Evolutionary conservation across 2,797 vertebrate genomes (phyloP).

Genomic region (Alectoris magna): DNA sequence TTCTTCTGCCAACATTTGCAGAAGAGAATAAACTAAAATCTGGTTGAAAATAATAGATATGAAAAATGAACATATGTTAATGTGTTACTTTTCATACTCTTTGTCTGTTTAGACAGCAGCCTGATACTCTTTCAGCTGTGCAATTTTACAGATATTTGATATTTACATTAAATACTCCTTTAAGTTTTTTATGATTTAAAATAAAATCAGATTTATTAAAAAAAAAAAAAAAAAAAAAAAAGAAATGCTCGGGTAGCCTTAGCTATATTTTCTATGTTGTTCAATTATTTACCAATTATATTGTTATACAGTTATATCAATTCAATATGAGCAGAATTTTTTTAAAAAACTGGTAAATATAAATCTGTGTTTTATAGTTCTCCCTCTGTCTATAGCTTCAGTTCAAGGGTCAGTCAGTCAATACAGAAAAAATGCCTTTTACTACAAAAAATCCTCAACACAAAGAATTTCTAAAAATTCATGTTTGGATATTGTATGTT

Average conservation of each 20-base stretch:
- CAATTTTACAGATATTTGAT: background rate
- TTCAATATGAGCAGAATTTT: background rate
- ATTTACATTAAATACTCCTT: background rate
- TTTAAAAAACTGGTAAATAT: background rate
- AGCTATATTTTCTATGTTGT: background rate
- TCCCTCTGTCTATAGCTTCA: background rate
- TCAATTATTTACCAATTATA: too few species aligned
- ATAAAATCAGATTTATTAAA: background rate
- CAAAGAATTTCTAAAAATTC: background rate
- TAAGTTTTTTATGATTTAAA: background rate
- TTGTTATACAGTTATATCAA: too few species aligned
- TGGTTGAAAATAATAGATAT: background rate
- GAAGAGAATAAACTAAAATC: background rate
- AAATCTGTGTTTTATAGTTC: background rate
- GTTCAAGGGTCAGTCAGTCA: background rate
- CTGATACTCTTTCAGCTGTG: background rate
- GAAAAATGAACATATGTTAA: background rate
- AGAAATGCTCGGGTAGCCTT: background rate
- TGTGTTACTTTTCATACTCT: background rate
- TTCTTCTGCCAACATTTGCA: background rate
- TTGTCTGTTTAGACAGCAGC: background rate
- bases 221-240: background rate
- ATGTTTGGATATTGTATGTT: background rate
- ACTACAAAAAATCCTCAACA: background rate
- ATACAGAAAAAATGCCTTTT: background rate